phyloP scores from a whole-genome alignment of 2,888 invertebrate genomes.

The Pandemis cinnamomeana region DNA sequence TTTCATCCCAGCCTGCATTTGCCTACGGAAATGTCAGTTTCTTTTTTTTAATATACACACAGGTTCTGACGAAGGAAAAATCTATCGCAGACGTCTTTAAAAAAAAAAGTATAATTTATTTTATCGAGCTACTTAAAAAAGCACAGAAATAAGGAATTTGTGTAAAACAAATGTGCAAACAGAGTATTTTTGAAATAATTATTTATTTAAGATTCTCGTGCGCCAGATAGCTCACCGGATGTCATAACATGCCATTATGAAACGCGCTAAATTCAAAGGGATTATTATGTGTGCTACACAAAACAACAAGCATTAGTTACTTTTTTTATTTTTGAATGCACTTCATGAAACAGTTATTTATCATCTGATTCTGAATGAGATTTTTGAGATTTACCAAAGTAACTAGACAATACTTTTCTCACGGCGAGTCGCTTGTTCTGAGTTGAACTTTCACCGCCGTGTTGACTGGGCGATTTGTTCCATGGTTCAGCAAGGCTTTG shows the following conservation, averaged over 20 bases:
- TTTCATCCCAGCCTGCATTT: slow-evolving; percentile 57
- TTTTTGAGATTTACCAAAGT: slow-evolving; percentile 74
- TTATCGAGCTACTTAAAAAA: too few relatives aligned
- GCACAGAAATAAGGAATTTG: too few relatives aligned
- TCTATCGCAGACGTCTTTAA: not conserved
- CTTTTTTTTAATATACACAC: slow-evolving; percentile 47
- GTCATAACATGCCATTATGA: slow-evolving; percentile 35
- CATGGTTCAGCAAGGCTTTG: slow-evolving; percentile 74
- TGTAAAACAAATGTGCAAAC: not conserved
- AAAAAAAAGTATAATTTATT: not conserved
- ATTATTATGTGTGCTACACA: slow-evolving; percentile 1
- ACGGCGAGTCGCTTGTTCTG: slow-evolving; percentile 70
- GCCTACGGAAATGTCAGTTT: slow-evolving; percentile 61
- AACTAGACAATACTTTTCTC: slow-evolving; percentile 75
- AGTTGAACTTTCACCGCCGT: slow-evolving; percentile 70
- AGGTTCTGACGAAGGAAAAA: slow-evolving; percentile 17
- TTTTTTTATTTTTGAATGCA: slow-evolving; percentile 21
- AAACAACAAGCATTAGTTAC: slow-evolving; percentile 15
- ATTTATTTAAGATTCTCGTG: not conserved
- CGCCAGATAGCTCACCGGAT: slow-evolving; percentile 11
- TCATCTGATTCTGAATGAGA: slow-evolving; percentile 55
- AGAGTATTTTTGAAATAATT: not conserved
- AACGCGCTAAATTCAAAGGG: slow-evolving; percentile 31
- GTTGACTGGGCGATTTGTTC: slow-evolving; percentile 63
- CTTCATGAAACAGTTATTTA: slow-evolving; percentile 48